phyloP scores from a whole-genome alignment of 1,140 invertebrate genomes.

The Dendroctonus valens region DNA sequence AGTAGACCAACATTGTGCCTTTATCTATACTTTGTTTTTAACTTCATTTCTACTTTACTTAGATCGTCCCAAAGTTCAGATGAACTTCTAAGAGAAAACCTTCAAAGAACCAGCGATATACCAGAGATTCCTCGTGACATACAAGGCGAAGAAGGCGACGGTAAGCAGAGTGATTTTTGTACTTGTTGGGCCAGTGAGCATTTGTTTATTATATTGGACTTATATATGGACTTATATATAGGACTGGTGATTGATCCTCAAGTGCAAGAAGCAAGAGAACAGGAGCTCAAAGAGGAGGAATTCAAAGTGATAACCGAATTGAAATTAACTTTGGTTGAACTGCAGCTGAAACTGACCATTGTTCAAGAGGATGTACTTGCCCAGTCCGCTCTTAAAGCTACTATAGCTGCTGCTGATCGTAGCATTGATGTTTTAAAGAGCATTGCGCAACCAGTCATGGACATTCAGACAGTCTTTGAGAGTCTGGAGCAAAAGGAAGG shows the following conservation, averaged over 20 bases:
- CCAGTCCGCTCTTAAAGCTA: constrained; percentile 63
- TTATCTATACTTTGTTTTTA: neutral
- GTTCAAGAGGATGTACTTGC: constrained; percentile 61
- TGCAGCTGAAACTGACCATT: constrained; percentile 54
- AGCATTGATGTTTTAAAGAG: constrained; percentile 64
- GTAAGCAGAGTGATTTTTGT: neutral
- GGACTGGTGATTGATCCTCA: constrained; percentile 48
- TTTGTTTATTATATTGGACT: neutral
- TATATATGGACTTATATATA: no score
- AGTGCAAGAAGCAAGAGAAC: constrained; percentile 38
- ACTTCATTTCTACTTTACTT: no score
- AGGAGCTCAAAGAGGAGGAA: constrained; percentile 41
- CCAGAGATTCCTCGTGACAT: constrained; percentile 49
- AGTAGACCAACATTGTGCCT: no score
- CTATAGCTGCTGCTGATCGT: constrained; percentile 59
- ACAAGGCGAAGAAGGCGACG: constrained; percentile 56
- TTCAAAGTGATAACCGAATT: constrained; percentile 39
- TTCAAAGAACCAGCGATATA: constrained; percentile 41
- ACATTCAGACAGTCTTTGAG: constrained; percentile 61
- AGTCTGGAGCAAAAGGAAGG: constrained; percentile 48
- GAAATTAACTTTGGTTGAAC: constrained; percentile 40
- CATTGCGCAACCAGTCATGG: constrained; percentile 60
- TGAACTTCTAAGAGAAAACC: constrained; percentile 48
- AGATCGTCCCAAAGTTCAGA: constrained; percentile 54
- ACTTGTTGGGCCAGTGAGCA: neutral